Evolutionary conservation across 2,888 invertebrate species (phyloP), one percentile per base, ranked within the genome.

Genomic region (Acronicta psi): DNA sequence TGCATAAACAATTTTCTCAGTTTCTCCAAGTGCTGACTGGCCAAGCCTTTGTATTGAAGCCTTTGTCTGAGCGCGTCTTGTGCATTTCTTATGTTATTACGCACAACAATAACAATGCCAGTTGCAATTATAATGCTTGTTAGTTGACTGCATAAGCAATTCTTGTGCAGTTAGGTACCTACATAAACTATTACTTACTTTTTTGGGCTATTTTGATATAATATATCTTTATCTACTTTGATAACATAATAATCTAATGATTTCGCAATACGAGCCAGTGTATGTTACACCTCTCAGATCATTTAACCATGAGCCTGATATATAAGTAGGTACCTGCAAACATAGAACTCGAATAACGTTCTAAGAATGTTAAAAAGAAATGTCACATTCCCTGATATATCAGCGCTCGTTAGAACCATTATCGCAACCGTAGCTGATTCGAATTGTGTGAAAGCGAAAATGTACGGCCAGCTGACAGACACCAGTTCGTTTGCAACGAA

Each of bases 401-500:
- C 64, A 51, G 54, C 49, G 44, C 50, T 59, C 71, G 53, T 60
- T 60, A 70, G 41, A 60, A 25, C 37, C 44, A 57, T 66, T 65
- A 66, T 69, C 61, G 50, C 36, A 14, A 55, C 50, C 40, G 55
- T 31, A 58, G 59, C 44, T 59, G 54, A 75, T 64, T 61, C 49
- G 60, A 59, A 66, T 60, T 54, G 53, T 63, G 50, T 63, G 61
- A 73, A 53, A 43, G 46, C 18, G 66, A 59, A 61, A 67, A 79
- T 71, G 65, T 81, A 77, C 73, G 69, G 70, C 61, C 16, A 45
- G 36, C 64, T 75, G 82, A 78, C 76, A 79, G 70, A 75, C 73
- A 65, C 55, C 70, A 62, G 82, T 77, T 79, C 75, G 79, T 81
- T 83, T 80, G 75, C 73, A 68, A 75, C 77, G 69, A 79, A 74